These are phyloP conservation scores for Coracopsis vasa DNA, from an alignment of 2,113 vertebrate genomes.

Conservation along the genomic window DNA sequence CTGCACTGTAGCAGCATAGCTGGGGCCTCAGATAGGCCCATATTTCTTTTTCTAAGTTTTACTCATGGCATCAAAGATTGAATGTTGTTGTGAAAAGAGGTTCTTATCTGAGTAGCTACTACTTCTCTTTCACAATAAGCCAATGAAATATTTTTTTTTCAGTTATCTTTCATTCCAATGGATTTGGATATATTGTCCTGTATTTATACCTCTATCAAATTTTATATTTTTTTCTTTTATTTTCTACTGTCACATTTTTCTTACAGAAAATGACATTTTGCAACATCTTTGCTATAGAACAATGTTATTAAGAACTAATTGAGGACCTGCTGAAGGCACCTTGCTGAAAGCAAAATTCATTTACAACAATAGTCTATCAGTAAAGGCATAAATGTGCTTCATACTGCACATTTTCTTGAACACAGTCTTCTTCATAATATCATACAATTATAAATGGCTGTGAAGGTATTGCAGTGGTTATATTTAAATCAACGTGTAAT, in stretches of 20 bases:
- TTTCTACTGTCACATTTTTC: background rate
- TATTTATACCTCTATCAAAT: background rate
- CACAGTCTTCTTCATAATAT: background rate
- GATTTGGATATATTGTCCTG: background rate
- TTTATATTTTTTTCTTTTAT: background rate
- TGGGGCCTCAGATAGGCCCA: background rate
- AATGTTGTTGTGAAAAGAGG: background rate
- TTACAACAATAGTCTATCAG: background rate
- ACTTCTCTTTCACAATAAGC: background rate
- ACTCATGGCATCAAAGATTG: background rate
- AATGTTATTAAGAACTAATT: background rate
- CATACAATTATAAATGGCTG: background rate
- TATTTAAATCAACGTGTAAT: background rate
- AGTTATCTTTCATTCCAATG: background rate
- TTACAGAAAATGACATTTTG: background rate
- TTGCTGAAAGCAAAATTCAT: background rate
- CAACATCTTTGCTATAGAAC: background rate
- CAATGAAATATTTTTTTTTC: background rate
- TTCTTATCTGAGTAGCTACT: background rate
- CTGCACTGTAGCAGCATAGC: fast-evolving
- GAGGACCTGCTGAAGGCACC: background rate
- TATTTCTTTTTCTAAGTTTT: background rate
- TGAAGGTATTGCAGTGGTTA: background rate
- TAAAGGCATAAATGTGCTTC: background rate
- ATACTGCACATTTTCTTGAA: background rate